phyloP scores from a whole-genome alignment of 2,797 vertebrate species.

The Tympanoctomys barrerae region DNA sequence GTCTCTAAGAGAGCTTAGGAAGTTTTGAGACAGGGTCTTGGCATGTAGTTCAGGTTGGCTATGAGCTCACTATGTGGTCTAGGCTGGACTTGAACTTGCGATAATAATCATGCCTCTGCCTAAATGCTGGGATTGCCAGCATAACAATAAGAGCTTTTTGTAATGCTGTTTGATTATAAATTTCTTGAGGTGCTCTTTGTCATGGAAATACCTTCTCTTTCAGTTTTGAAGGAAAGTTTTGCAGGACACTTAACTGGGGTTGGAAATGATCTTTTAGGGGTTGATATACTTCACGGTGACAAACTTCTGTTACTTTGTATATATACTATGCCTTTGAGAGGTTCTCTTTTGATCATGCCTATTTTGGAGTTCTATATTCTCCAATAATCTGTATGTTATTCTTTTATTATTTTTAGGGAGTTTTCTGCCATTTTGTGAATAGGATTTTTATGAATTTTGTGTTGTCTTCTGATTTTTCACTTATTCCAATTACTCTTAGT shows the following conservation, averaged over 20 bases:
- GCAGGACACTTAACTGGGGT: background rate
- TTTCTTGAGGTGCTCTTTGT: background rate
- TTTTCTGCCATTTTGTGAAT: background rate
- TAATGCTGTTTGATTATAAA: background rate
- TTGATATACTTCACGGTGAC: background rate
- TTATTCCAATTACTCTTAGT: background rate
- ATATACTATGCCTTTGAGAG: background rate
- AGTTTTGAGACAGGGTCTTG: background rate
- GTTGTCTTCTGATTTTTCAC: background rate
- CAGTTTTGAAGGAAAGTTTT: background rate
- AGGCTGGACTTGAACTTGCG: no score
- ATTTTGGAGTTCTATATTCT: background rate
- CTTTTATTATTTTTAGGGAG: background rate
- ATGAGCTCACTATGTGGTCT: no score
- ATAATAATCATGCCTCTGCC: background rate
- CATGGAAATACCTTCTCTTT: background rate
- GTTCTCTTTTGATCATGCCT: background rate
- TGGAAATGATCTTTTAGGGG: background rate
- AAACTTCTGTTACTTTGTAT: background rate
- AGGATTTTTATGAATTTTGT: background rate
- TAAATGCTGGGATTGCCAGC: background rate
- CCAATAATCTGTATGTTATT: background rate
- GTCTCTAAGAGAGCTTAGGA: background rate
- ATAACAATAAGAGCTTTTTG: background rate
- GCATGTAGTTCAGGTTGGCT: no score